Conservation (phyloP, 2,888 invertebrate genomes). For the Lasioglossum calceatum region DNA sequence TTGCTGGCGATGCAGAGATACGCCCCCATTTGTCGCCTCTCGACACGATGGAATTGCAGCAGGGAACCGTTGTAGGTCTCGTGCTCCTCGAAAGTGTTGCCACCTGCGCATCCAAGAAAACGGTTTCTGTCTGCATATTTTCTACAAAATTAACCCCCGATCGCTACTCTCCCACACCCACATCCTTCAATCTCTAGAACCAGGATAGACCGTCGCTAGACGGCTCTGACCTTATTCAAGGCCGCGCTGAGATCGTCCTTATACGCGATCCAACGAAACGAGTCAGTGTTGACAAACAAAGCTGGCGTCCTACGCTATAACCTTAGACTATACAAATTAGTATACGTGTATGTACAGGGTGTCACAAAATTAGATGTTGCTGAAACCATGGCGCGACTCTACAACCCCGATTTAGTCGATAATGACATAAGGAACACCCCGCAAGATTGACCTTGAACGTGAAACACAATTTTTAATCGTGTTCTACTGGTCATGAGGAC, state of each 20-base stretch:
- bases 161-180: neutral
- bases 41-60: constrained; percentile 91
- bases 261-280: neutral
- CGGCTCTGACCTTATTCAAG: neutral
- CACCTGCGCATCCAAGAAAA: constrained; percentile 72
- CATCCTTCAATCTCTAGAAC: neutral
- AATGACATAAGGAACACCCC: too few relatives aligned
- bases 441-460: too few relatives aligned
- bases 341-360: too few relatives aligned
- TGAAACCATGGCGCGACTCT: too few relatives aligned
- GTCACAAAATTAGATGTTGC: too few relatives aligned
- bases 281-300: neutral
- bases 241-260: neutral
- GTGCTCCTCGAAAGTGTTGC: constrained; percentile 73
- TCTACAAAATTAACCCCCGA: constrained; percentile 25
- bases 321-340: neutral
- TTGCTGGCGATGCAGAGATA: constrained; percentile 97
- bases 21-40: constrained; percentile 95
- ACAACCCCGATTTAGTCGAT: too few relatives aligned
- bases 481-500: too few relatives aligned
- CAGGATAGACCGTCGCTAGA: neutral
- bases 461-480: too few relatives aligned
- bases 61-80: constrained; percentile 92
- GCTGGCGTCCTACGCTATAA: neutral
- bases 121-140: constrained; percentile 49